phyloP scores from a whole-genome alignment of 2,797 vertebrate genomes.

The Carcharodon carcharias region DNA sequence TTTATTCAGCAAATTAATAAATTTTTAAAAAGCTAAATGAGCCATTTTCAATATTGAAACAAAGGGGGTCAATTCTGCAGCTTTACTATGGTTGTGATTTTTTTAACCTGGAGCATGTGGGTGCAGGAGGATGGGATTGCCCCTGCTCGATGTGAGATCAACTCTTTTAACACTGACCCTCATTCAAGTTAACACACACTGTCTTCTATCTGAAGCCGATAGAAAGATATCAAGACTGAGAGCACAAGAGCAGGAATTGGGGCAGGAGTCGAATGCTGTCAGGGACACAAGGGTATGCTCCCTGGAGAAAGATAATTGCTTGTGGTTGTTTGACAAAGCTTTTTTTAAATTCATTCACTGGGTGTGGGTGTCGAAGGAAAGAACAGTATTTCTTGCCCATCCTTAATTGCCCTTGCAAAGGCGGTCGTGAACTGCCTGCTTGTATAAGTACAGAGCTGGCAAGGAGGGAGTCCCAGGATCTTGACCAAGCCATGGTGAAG shows the following conservation, averaged over 20 bases:
- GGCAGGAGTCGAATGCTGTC: not conserved
- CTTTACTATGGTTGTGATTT: not conserved
- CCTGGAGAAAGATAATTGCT: not conserved
- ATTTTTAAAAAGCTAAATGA: not conserved
- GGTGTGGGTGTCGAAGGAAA: no score
- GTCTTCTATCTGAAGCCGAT: not conserved
- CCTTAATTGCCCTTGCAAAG: not conserved
- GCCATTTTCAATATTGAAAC: not conserved
- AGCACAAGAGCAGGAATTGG: no score
- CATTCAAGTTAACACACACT: not conserved
- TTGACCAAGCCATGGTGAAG: not conserved
- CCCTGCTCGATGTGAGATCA: not conserved
- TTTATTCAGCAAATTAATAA: not conserved
- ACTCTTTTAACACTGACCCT: not conserved
- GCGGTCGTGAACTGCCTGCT: not conserved
- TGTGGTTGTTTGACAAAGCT: not conserved
- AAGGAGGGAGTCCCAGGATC: not conserved
- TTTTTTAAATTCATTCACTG: no score
- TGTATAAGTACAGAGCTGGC: not conserved
- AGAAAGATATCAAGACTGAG: not conserved
- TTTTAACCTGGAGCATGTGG: not conserved
- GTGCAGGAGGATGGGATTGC: not conserved
- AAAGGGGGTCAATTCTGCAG: not conserved
- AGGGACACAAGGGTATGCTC: not conserved
- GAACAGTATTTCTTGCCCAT: not conserved